Evolutionary conservation across 2,888 invertebrate species (phyloP).

Genomic region (Rhaphigaster nebulosa): DNA sequence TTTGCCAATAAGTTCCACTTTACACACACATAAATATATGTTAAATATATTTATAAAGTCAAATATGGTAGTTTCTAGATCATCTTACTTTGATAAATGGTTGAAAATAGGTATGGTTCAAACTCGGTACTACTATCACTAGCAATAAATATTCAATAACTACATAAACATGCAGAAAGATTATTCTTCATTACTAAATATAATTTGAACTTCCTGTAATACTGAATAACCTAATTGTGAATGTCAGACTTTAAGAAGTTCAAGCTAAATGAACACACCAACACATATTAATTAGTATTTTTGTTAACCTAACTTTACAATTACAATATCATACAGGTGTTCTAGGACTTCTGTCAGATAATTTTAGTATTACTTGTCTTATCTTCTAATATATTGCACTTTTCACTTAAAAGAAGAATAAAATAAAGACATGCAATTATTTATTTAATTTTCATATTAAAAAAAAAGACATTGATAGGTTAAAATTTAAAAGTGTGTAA

Average conservation of each 20-base stretch:
- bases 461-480: neutral
- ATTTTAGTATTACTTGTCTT: constrained; percentile 22
- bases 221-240: neutral
- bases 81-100: neutral
- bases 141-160: constrained; percentile 32
- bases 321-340: neutral
- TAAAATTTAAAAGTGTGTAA: constrained; percentile 1
- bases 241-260: constrained; percentile 27
- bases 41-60: constrained; percentile 4
- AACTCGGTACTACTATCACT: neutral
- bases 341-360: neutral
- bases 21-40: neutral
- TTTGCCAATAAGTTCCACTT: neutral
- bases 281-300: neutral
- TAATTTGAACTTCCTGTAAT: constrained; percentile 29
- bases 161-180: neutral
- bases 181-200: neutral
- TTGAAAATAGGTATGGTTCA: neutral
- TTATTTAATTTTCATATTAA: neutral
- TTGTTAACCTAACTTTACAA: neutral
- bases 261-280: constrained; percentile 46
- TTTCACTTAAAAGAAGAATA: neutral
- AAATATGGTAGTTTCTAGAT: neutral
- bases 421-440: constrained; percentile 2
- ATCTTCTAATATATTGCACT: constrained; percentile 29